A percentile compares a stretch with the other conserved stretches of the same genome.
Evolutionary conservation across 2,113 vertebrate genomes (phyloP).

Genomic region (Craseonycteris thonglongyai): DNA sequence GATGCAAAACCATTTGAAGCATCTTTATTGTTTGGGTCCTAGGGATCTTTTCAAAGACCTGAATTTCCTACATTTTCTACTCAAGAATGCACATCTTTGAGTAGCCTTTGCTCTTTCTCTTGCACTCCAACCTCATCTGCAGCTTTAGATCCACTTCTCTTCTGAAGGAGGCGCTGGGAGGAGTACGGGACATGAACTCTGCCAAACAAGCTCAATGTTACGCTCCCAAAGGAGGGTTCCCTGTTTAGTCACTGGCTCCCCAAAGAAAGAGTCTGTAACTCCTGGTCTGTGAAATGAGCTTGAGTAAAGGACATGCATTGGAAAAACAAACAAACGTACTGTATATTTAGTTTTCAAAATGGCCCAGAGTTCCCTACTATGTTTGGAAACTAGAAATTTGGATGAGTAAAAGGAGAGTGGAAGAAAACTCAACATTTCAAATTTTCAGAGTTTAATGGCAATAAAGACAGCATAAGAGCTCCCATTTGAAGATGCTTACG

Average conservation of each 20-base stretch:
- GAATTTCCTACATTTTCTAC: neutral
- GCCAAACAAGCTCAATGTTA: neutral
- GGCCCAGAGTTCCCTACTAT: neutral
- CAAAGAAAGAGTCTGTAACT: neutral
- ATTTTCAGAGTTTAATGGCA: conserved; percentile 3
- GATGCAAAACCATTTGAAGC: neutral
- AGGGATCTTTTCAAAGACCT: neutral
- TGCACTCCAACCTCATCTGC: neutral
- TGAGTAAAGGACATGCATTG: neutral
- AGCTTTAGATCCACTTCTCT: neutral
- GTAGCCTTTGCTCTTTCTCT: neutral
- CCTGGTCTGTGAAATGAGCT: neutral
- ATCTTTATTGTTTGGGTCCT: neutral
- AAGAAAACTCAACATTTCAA: neutral
- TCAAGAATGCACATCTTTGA: neutral
- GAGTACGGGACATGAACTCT: neutral
- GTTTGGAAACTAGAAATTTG: conserved; percentile 8
- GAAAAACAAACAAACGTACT: too few relatives aligned
- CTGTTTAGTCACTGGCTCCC: neutral
- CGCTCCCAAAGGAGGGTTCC: neutral
- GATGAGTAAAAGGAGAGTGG: neutral
- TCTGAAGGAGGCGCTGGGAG: neutral
- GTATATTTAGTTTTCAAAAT: neutral
- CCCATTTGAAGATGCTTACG: neutral
- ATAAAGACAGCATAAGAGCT: neutral